Evolutionary conservation across 2,113 vertebrate genomes (phyloP).

Genomic region (Stigmatopora nigra): DNA sequence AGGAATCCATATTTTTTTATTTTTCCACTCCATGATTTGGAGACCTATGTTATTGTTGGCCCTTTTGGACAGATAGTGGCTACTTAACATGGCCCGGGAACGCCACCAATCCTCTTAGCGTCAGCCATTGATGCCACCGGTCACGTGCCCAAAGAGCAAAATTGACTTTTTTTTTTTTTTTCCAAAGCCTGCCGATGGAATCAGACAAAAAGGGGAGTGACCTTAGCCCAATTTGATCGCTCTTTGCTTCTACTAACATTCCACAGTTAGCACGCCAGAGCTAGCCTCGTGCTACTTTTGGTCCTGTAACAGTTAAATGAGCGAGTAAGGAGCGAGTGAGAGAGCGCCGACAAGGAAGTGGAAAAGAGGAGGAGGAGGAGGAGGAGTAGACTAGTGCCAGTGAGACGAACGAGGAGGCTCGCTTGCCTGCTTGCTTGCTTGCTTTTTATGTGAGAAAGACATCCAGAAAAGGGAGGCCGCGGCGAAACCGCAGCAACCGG

Average conservation of each 20-base stretch:
- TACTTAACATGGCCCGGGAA: not conserved
- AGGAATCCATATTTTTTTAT: not conserved
- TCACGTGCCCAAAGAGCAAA: not conserved
- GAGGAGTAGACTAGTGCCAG: constrained; percentile 36
- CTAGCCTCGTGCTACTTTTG: not conserved
- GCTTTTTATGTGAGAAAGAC: constrained; percentile 46
- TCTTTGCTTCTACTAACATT: not conserved
- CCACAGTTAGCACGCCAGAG: not conserved
- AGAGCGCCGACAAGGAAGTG: constrained; percentile 36
- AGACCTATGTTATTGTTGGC: not conserved
- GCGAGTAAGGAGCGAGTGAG: not conserved
- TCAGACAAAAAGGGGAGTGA: too few species aligned
- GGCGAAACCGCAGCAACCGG: constrained; percentile 50
- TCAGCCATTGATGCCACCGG: not conserved
- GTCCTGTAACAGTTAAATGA: not conserved
- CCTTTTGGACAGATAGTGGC: not conserved
- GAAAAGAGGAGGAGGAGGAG: constrained; percentile 52
- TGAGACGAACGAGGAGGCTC: constrained; percentile 52
- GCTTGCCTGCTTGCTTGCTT: too few species aligned
- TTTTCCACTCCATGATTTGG: not conserved
- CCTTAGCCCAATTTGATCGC: not conserved
- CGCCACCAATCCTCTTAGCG: not conserved
- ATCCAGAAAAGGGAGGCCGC: constrained; percentile 66
- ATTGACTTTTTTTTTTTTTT: not conserved
- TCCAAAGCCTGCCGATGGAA: too few species aligned